Evolutionary conservation across 2,113 vertebrate species (phyloP).

Genomic region (Atherinomorus stipes): DNA sequence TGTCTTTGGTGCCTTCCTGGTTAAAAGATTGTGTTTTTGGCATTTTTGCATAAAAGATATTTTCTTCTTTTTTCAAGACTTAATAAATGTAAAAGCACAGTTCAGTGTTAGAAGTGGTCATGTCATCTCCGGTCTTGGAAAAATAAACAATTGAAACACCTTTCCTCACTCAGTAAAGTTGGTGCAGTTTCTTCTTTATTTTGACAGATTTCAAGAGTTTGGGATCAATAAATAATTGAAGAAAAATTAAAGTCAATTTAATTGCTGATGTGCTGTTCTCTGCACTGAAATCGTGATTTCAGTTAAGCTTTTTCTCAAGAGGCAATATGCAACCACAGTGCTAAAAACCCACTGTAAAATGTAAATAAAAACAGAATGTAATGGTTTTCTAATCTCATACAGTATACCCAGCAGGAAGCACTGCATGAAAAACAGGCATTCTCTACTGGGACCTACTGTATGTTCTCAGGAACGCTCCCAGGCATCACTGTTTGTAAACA

Average conservation of each 20-base stretch:
- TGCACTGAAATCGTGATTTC: background rate
- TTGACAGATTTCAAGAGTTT: background rate
- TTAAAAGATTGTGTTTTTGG: slow-evolving; percentile 73
- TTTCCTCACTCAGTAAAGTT: background rate
- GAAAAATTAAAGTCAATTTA: background rate
- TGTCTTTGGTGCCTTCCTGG: slow-evolving; percentile 80
- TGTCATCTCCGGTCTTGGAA: slow-evolving; percentile 58
- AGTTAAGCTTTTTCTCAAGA: background rate
- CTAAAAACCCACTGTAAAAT: too few species aligned
- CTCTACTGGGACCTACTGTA: too few species aligned
- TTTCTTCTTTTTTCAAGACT: slow-evolving; percentile 57
- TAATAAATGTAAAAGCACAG: slow-evolving; percentile 78
- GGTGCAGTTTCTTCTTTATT: background rate
- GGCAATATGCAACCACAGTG: too few species aligned
- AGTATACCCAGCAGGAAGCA: too few species aligned
- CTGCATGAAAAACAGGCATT: too few species aligned
- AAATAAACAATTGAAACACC: slow-evolving; percentile 46
- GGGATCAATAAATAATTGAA: background rate
- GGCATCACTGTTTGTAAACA: too few species aligned
- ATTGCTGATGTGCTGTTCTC: too few species aligned
- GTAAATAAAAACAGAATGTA: too few species aligned
- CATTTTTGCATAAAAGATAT: slow-evolving; percentile 67
- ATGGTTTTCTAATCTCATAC: too few species aligned
- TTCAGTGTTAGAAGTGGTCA: slow-evolving; percentile 60
- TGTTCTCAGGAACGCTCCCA: too few species aligned